Conservation (phyloP, 2,113 vertebrate species). For the Smithornis capensis region DNA sequence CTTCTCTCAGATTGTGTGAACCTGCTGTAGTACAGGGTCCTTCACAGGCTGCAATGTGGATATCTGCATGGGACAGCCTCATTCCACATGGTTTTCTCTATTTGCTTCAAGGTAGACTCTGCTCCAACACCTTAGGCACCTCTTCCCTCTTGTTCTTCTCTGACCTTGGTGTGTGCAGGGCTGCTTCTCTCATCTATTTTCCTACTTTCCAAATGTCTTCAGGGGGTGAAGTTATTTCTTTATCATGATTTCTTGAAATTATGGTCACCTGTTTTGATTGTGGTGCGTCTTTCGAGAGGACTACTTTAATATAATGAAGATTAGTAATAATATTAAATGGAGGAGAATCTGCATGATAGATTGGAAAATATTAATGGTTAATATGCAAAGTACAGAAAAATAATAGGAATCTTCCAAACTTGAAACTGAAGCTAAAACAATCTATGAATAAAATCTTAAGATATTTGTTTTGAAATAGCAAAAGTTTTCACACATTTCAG, state of each 20-base stretch:
- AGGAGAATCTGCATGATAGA: neutral
- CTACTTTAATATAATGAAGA: neutral
- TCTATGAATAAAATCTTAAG: neutral
- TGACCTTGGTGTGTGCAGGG: neutral
- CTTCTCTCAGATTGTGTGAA: neutral
- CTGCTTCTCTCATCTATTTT: neutral
- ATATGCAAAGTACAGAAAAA: neutral
- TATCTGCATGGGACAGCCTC: neutral
- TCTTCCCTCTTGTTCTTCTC: neutral
- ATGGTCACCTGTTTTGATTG: neutral
- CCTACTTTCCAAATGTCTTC: neutral
- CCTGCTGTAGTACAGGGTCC: neutral
- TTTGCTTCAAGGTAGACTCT: neutral
- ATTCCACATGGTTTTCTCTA: neutral
- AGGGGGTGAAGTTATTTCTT: neutral
- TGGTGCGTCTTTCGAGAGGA: neutral
- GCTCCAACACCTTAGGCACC: fast-evolving
- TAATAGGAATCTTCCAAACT: neutral
- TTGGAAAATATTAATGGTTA: neutral
- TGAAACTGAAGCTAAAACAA: neutral
- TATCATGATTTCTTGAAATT: neutral
- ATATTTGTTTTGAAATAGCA: neutral
- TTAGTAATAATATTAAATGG: neutral
- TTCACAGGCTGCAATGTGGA: neutral
- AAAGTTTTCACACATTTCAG: neutral